A percentile compares a stretch with the other conserved stretches of the same genome.
These are phyloP conservation scores for Pyrocephalus nanus DNA, from an alignment of 2,797 vertebrate genomes.

Conservation along the genomic window DNA sequence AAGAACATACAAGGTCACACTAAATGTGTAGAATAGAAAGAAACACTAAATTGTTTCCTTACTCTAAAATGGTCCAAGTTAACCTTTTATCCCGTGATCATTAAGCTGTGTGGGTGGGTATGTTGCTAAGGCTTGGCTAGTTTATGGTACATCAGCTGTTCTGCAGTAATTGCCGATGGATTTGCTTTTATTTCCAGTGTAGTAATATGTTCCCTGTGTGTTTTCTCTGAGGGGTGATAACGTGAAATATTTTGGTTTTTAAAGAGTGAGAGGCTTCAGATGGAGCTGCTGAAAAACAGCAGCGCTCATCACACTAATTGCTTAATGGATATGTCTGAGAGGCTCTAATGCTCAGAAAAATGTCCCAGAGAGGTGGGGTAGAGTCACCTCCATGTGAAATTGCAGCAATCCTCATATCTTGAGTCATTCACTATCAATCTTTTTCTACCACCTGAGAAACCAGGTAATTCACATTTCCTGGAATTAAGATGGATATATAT, in stretches of 20 bases:
- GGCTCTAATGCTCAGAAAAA: background rate
- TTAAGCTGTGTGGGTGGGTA: background rate
- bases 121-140: background rate
- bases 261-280: background rate
- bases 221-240: conserved; percentile 4
- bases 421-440: background rate
- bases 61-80: background rate
- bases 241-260: background rate
- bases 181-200: conserved; percentile 27
- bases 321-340: background rate
- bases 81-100: background rate
- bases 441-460: background rate
- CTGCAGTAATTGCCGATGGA: background rate
- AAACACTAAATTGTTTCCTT: background rate
- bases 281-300: background rate
- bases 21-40: background rate
- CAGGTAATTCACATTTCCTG: background rate
- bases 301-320: background rate
- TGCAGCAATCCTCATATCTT: background rate
- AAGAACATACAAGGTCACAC: background rate
- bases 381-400: background rate
- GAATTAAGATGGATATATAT: background rate
- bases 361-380: background rate
- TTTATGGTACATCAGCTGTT: conserved; percentile 1
- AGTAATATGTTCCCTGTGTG: background rate